phyloP scores from a whole-genome alignment of 2,797 vertebrate species.

The Lagorchestes hirsutus region DNA sequence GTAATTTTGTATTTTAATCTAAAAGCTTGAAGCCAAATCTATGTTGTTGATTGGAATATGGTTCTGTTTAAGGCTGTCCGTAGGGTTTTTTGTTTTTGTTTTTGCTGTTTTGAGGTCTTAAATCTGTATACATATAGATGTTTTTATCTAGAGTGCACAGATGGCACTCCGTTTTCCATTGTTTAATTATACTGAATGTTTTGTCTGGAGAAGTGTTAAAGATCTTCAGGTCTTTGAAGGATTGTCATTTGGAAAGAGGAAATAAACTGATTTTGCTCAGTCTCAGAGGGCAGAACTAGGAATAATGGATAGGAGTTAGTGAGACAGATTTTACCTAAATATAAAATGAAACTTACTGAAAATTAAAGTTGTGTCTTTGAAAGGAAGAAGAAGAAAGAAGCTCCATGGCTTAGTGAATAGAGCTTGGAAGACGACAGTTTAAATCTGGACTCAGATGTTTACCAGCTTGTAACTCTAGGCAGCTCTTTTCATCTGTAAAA shows the following conservation, averaged over 20 bases:
- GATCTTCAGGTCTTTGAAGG: background rate
- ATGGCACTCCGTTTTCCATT: background rate
- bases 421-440: background rate
- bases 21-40: slow-evolving; percentile 19
- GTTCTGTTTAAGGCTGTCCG: slow-evolving; percentile 10
- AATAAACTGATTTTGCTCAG: background rate
- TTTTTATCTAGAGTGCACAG: background rate
- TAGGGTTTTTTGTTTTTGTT: background rate
- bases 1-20: background rate
- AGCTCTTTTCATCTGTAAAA: background rate
- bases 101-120: background rate
- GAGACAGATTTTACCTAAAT: background rate
- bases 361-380: background rate
- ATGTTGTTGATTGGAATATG: slow-evolving; percentile 16
- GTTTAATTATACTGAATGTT: background rate
- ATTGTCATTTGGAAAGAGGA: background rate
- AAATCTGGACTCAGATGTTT: background rate
- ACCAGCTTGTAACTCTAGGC: background rate
- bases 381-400: background rate
- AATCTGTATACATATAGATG: background rate
- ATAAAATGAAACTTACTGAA: background rate
- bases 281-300: background rate
- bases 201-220: background rate
- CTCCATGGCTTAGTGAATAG: background rate
- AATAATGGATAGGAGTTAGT: background rate